These are phyloP conservation scores for Melopsittacus undulatus DNA, from an alignment of 2,797 vertebrate genomes.

Conservation along the genomic window DNA sequence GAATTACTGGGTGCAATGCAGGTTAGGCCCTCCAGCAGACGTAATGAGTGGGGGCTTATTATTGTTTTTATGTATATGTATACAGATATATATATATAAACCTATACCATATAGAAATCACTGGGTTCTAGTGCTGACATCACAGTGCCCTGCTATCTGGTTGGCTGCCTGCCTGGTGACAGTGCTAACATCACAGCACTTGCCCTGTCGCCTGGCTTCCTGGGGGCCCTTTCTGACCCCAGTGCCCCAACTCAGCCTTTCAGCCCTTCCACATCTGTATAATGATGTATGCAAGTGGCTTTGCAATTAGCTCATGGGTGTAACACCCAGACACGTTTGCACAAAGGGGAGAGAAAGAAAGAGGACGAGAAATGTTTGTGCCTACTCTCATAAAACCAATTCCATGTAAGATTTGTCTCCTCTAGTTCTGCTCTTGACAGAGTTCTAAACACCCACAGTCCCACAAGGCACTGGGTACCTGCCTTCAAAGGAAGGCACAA, in stretches of 20 bases:
- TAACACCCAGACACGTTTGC: not conserved
- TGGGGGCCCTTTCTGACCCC: not conserved
- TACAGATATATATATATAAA: not conserved
- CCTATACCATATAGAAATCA: not conserved
- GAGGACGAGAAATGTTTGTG: not conserved
- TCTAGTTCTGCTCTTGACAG: not conserved
- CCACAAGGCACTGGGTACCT: not conserved
- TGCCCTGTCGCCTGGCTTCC: not conserved
- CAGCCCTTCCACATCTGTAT: not conserved
- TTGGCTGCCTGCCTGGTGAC: not conserved
- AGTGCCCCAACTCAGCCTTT: not conserved
- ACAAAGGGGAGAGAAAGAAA: not conserved
- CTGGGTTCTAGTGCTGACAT: not conserved
- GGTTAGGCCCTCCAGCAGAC: slow-evolving; percentile 47
- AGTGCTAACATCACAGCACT: fast-evolving
- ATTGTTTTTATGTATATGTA: not conserved
- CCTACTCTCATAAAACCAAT: not conserved
- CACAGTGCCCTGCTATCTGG: not conserved
- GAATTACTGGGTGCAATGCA: slow-evolving; percentile 28
- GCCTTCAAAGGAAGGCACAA: not conserved
- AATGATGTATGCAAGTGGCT: not conserved
- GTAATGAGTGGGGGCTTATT: slow-evolving; percentile 21
- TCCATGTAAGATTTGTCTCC: not conserved
- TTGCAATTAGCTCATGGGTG: slow-evolving; percentile 44
- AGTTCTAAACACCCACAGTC: not conserved